Percentiles rank a stretch among this genome's conserved stretches.
phyloP scores from a whole-genome alignment of 2,797 vertebrate species.

The Acipenser oxyrinchus region DNA sequence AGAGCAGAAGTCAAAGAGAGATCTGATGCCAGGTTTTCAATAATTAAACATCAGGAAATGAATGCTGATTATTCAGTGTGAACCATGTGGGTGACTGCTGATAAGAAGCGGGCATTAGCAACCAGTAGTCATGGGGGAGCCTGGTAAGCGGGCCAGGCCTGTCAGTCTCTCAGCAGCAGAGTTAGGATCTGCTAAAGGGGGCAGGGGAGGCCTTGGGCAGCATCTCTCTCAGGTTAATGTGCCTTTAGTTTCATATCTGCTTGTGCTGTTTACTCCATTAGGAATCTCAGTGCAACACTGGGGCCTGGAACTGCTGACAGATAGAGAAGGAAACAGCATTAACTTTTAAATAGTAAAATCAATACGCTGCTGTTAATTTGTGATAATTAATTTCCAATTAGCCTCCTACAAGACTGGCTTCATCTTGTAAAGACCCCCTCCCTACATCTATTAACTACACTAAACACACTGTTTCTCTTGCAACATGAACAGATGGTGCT shows the following conservation, averaged over 20 bases:
- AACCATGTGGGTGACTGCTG: constrained; percentile 29
- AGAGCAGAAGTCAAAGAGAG: too few species aligned
- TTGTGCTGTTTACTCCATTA: not conserved
- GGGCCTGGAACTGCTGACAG: constrained; percentile 18
- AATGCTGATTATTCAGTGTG: constrained; percentile 33
- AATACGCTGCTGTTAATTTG: constrained; percentile 73
- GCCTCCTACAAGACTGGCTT: constrained; percentile 17
- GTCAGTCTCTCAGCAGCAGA: constrained; percentile 10
- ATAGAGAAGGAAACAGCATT: constrained; percentile 63
- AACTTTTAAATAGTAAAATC: constrained; percentile 71
- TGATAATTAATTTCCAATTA: constrained; percentile 68
- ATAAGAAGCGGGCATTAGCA: constrained; percentile 28
- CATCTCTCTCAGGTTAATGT: not conserved
- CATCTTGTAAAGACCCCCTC: constrained; percentile 33
- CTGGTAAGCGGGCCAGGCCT: not conserved
- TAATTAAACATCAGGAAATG: constrained; percentile 3
- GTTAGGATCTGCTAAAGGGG: too few species aligned
- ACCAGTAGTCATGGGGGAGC: constrained; percentile 22
- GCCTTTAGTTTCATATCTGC: not conserved
- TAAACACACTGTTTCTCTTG: not conserved
- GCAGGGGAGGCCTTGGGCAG: too few species aligned
- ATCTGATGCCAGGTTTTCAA: too few species aligned
- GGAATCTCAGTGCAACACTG: constrained; percentile 20
- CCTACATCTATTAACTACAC: constrained; percentile 5
- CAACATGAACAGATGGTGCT: not conserved